Evolutionary conservation across 2,113 vertebrate species (phyloP), one percentile per base, ranked within the genome.

Genomic region (Actenoides lindsayi): DNA sequence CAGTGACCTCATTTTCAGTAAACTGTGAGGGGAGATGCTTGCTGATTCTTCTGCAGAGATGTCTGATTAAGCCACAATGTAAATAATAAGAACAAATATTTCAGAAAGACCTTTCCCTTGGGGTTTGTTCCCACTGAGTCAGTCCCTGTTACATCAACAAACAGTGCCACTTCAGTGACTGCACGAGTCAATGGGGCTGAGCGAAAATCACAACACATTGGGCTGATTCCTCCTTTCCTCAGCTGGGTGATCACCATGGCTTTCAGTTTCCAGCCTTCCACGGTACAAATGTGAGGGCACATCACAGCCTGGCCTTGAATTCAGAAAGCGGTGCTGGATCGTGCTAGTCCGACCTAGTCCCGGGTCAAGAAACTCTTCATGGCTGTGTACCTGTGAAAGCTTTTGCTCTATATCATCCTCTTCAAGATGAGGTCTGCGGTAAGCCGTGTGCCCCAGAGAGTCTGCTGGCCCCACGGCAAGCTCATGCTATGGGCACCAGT

Each of bases 81-180:
- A 89, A 97, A 93, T 91, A 95, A 93, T 84, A 89, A 93, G 94
- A 93, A 87, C 87, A 96, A 94, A 91, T 94, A 78, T 78, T 93
- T 95, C 93, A 89, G 87, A 60, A 85, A 81, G 87, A 94, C 84
- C 74, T 96, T 94, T 94, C 90, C 69, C 78, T 42, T 14, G 5
- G 70, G 83, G 74, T 87, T 94, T 87, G 63, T 96, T 96, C 80
- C 94, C 94, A 90, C 83, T 96, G 90, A 97, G 76, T 96, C 93
- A 97, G 93, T 80, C 87, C 56, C 77, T 81, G 50, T 96, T 92
- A 84, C 80, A 57, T 91, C 74, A 89, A 77, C 75, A 96, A 84
- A 63, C 76, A 64, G 83, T 71, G 83, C 51, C 80, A 60, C 91
- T 91, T 81, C 89, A 93, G 56, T 68, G 67, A 90, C 76, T 87